Conservation (phyloP, 2,113 vertebrate genomes). For the Erinaceus europaeus region DNA sequence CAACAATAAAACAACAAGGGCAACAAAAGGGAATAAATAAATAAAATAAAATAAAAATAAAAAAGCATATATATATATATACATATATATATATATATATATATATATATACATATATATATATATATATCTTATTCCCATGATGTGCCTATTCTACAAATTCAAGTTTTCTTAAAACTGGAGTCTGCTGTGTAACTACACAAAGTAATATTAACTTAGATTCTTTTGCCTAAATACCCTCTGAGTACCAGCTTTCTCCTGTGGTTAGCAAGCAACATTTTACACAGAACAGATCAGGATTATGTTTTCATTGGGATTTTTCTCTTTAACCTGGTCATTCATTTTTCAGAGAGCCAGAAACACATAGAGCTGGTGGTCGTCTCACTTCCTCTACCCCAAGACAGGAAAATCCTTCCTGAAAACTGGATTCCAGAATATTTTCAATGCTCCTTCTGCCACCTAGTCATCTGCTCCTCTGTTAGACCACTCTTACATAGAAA, state of each 20-base stretch:
- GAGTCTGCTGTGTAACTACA: neutral
- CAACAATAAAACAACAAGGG: too few species aligned
- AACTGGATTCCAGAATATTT: rapidly evolving
- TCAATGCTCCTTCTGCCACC: neutral
- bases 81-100: too few species aligned
- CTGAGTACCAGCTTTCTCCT: neutral
- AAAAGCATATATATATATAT: too few species aligned
- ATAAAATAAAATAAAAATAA: too few species aligned
- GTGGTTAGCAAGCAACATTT: neutral
- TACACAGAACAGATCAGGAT: neutral
- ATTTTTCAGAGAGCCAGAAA: neutral
- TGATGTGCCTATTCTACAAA: too few species aligned
- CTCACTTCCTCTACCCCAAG: neutral
- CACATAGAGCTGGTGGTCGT: neutral
- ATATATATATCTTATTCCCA: too few species aligned
- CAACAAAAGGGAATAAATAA: too few species aligned
- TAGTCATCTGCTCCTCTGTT: neutral
- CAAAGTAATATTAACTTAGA: neutral
- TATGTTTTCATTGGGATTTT: neutral
- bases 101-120: too few species aligned
- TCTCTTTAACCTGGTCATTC: neutral
- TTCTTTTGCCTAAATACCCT: neutral
- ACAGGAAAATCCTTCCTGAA: neutral
- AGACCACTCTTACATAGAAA: neutral
- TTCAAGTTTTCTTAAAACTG: too few species aligned